phyloP scores from a whole-genome alignment of 2,113 vertebrate species.

The Tringa solitaria region DNA sequence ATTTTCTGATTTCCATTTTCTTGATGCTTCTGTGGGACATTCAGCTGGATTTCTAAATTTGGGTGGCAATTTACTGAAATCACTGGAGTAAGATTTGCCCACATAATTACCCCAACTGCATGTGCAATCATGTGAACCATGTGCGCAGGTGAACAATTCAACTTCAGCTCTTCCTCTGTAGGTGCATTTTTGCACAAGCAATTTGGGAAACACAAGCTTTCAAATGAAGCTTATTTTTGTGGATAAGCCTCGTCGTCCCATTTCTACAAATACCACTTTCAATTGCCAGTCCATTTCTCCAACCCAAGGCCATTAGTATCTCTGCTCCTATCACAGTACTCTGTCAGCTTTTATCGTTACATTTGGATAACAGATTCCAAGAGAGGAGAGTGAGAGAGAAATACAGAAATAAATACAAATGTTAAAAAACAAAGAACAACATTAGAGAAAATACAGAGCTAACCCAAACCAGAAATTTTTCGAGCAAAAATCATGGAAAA shows the following conservation, averaged over 20 bases:
- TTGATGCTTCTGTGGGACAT: background rate
- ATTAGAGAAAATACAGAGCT: background rate
- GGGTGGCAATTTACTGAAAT: background rate
- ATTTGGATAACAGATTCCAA: background rate
- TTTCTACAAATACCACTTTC: background rate
- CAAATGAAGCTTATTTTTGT: constrained; percentile 15
- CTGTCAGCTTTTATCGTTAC: background rate
- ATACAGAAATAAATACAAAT: background rate
- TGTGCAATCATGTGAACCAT: background rate
- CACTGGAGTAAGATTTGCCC: background rate
- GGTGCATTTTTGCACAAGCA: background rate
- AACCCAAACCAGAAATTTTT: background rate
- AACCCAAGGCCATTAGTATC: background rate
- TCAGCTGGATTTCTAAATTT: background rate
- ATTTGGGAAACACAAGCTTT: constrained; percentile 23
- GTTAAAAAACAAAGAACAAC: background rate
- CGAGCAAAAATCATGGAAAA: background rate
- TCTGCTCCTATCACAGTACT: background rate
- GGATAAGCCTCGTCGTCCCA: background rate
- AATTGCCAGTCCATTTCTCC: background rate
- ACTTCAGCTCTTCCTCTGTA: background rate
- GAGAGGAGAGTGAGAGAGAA: background rate
- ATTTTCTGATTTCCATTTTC: background rate
- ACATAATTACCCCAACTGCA: background rate
- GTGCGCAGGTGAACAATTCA: constrained; percentile 11